These are phyloP conservation scores for Leptinotarsa peninsularis DNA, from an alignment of 2,888 invertebrate species.

Conservation along the genomic window DNA sequence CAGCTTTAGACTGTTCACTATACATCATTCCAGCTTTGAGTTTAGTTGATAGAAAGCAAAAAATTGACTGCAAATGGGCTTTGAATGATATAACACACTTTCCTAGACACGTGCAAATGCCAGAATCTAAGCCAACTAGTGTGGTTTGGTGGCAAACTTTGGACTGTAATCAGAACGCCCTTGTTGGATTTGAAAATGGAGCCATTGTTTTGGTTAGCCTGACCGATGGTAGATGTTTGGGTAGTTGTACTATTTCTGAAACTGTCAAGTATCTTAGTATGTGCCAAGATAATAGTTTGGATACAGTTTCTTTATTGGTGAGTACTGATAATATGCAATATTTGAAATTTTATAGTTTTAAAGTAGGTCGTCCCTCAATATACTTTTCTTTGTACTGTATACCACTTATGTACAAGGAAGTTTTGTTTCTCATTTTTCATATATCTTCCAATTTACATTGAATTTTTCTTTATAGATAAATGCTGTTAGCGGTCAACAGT, in stretches of 20 bases:
- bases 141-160: conserved; percentile 84
- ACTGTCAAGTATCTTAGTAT: conserved; percentile 75
- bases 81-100: conserved; percentile 71
- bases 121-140: conserved; percentile 70
- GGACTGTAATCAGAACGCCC: conserved; percentile 77
- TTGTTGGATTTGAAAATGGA: conserved; percentile 77
- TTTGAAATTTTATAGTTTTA: no score
- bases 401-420: no score
- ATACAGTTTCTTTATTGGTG: conserved; percentile 75
- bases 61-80: conserved; percentile 72
- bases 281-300: conserved; percentile 79
- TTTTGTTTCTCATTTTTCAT: no score
- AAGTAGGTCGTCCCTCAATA: no score
- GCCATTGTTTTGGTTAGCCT: conserved; percentile 75
- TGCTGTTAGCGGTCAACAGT: conserved; percentile 76
- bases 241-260: conserved; percentile 74
- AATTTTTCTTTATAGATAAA: conserved; percentile 57
- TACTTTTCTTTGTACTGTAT: no score
- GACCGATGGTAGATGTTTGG: conserved; percentile 76
- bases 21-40: conserved; percentile 73
- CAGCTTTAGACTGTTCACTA: conserved; percentile 71
- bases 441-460: background rate
- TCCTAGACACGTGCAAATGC: conserved; percentile 61
- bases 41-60: conserved; percentile 69
- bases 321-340: conserved; percentile 55